Base-by-base conservation (phyloP, 92 coral and sea anemone genomes). In the Bergia sp. region DNA sequence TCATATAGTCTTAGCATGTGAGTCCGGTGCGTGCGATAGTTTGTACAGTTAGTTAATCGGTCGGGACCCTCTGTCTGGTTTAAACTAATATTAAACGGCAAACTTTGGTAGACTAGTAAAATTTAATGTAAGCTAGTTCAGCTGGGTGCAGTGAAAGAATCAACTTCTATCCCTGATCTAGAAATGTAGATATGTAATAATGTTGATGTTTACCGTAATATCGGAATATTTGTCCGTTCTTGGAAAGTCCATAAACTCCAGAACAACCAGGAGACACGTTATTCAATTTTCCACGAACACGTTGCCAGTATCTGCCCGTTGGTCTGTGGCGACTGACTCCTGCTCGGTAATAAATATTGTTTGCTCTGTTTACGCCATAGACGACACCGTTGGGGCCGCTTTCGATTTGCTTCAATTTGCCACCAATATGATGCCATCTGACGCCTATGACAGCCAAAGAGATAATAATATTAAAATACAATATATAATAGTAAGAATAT, bases 351-450 rank as follows among this genome's bases (percentile, higher is more conserved):
- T 80, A 90, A 45, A 90, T 86, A 5, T 41, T 29, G 49, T 73
- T 61, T 3, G 73, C 41, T 61, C 36, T 81, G 74, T 75, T 90
- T 2, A 74, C 87, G 18, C 92, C 92, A 42, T 84, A 86, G 9
- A 86, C 90, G 6, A 57, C 45, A 21, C 92, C 92, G 1, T 37
- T 84, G 40, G 90, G 77, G 3, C 90, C 75, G 71, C 69, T 83
- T 86, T 88, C 91, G 58, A 88, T 67, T 65, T 81, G 91, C 74
- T 36, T 88, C 80, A 88, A 49, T 12, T 72, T 88, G 5, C 91
- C 91, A 38, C 67, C 23, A 18, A 88, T 55, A 2, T 16, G 77
- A 49, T 4, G 15, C 90, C 90, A 88, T 9, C 66, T 50, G 12
- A 44, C 21, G 20, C 90, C 90, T 88, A 37, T n/a, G 3, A 80